Conservation (phyloP, 2,888 invertebrate genomes). For the Dryomyza anilis region DNA sequence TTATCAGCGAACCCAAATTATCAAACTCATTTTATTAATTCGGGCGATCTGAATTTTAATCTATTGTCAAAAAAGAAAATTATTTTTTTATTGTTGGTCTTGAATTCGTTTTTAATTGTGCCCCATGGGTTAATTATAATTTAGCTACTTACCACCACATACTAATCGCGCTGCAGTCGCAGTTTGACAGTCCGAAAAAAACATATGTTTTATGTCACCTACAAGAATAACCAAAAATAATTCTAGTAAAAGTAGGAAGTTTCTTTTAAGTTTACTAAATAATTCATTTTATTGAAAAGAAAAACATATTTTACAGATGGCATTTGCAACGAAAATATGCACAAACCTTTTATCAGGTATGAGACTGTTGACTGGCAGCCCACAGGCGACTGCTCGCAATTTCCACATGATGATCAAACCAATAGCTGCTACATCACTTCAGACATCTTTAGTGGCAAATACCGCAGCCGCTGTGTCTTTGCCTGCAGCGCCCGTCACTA, state of each 20-base stretch:
- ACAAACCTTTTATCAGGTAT: slow-evolving; percentile 30
- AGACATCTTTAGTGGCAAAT: slow-evolving; percentile 23
- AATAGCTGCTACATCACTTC: slow-evolving; percentile 24
- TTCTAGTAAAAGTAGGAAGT: neutral
- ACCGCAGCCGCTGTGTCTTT: slow-evolving; percentile 8
- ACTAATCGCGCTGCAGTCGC: too few species aligned
- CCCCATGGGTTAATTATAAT: too few species aligned
- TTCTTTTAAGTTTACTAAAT: too few species aligned
- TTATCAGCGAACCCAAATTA: too few species aligned
- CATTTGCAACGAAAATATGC: slow-evolving; percentile 40
- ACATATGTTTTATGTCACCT: slow-evolving; percentile 12
- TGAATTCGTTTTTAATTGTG: too few species aligned
- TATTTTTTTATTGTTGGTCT: too few species aligned
- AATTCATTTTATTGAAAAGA: too few species aligned
- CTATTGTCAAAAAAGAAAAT: too few species aligned
- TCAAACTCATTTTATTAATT: too few species aligned
- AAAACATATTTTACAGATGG: slow-evolving; percentile 53
- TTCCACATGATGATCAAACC: slow-evolving; percentile 48
- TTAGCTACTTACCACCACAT: too few species aligned
- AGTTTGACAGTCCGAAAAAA: neutral
- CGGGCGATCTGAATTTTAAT: too few species aligned
- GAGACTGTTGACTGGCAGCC: slow-evolving; percentile 26
- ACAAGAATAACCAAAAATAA: neutral
- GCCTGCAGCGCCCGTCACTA: slow-evolving; percentile 17
- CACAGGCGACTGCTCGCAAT: slow-evolving; percentile 30